These are phyloP conservation scores for Andrena flavipes DNA, from an alignment of 2,888 invertebrate species.

Conservation along the genomic window DNA sequence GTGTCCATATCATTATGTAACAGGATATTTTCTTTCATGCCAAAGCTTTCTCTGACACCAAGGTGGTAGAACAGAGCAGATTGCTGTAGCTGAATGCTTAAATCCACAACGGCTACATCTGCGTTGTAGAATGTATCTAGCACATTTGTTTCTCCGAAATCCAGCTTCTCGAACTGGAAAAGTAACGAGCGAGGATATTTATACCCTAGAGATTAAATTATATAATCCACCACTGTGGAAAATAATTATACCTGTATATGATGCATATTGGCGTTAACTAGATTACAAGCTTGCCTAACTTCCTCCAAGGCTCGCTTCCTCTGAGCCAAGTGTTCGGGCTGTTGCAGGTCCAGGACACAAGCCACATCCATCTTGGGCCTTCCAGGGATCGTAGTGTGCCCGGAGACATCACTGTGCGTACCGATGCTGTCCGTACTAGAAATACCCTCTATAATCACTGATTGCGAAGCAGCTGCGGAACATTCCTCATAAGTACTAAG, in stretches of 20 bases:
- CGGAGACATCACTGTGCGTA: conserved; percentile 88
- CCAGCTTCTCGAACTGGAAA: conserved; percentile 96
- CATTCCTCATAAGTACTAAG: conserved; percentile 21
- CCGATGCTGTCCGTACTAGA: conserved; percentile 87
- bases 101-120: conserved; percentile 97
- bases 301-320: conserved; percentile 94
- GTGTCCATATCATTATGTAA: conserved; percentile 95
- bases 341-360: conserved; percentile 93
- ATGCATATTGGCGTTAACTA: conserved; percentile 92
- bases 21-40: conserved; percentile 97
- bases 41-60: conserved; percentile 98
- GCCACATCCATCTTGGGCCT: conserved; percentile 94
- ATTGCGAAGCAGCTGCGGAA: conserved; percentile 51
- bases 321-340: conserved; percentile 90
- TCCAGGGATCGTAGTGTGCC: conserved; percentile 85
- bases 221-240: neutral
- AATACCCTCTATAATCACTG: conserved; percentile 74
- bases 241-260: conserved; percentile 90
- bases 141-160: conserved; percentile 98
- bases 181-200: neutral
- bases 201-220: neutral
- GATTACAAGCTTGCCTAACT: conserved; percentile 91
- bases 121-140: conserved; percentile 99
- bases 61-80: conserved; percentile 98
- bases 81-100: conserved; percentile 96